Base-by-base conservation (phyloP, 2,797 vertebrate species). In the Gymnodraco acuticeps region DNA sequence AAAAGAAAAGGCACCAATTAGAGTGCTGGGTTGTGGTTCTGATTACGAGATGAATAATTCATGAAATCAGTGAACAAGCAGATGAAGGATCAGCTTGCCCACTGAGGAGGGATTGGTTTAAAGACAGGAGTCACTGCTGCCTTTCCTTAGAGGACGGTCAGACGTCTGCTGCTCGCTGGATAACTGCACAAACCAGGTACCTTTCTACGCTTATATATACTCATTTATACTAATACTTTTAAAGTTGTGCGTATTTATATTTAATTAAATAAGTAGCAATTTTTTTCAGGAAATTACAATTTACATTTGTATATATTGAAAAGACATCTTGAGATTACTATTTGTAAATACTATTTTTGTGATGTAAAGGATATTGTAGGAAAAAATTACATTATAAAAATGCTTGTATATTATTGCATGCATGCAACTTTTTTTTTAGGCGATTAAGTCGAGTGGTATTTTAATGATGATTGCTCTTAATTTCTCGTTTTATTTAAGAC, bases 41-140 rank as follows among this genome's bases (percentile, higher is more conserved):
- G 84, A 76, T 81, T 78, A 83, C 33, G 70, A 47, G 31, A 90
- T 94, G 61, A 90, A 94, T 93, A 80, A 94, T 94, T 91, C 78
- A 94, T 91, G 83, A 89, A 80, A 90, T 89, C 82, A 87, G 67
- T 68, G 77, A 88, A 87, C 62, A 56, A 81, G 84, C 71, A 73
- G 81, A 84, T 73, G 81, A 84, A 73, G 67, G 77, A 83, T 82
- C 80, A 72, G 84, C 75, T 70, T 75, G 77, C 59, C 58, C 85
- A 79, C 64, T 59, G 73, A 88, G 82, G 88, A 74, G 77, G 80
- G 81, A 71, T 70, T 60, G 50, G 61, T 81, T 77, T 84, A 87
- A 89, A 89, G 86, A 88, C 86, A 74, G 76, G 70, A 88, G 42
- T 68, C 80, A 12, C 46, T n/a, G 58, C 81, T 71, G 87, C 64